phyloP scores from a whole-genome alignment of 1,140 invertebrate species.

The Anastatus disparis region DNA sequence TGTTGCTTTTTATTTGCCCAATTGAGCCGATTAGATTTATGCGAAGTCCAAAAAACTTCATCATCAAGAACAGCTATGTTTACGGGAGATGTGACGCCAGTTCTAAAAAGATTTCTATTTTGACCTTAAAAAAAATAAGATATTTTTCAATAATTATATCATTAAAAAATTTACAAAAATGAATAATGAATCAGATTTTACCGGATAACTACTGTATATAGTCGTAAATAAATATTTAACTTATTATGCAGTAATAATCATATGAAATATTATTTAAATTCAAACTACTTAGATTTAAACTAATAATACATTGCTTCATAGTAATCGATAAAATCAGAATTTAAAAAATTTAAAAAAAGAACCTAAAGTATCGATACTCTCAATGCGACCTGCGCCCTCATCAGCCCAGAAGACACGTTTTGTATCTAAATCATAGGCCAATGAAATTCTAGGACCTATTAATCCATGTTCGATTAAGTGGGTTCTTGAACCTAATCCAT shows the following conservation, averaged over 20 bases:
- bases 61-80: conserved; percentile 68
- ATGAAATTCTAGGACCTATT: conserved; percentile 64
- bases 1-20: conserved; percentile 70
- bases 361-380: conserved; percentile 69
- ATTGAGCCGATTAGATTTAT: conserved; percentile 58
- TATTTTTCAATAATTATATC: no score
- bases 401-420: conserved; percentile 71
- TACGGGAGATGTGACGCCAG: conserved; percentile 59
- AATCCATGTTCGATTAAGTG: conserved; percentile 67
- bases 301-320: no score
- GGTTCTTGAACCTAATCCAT: conserved; percentile 63
- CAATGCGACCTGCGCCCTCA: conserved; percentile 67
- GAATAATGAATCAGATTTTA: no score
- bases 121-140: conserved; percentile 46
- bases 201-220: no score
- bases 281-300: no score
- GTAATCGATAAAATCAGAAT: no score
- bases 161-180: no score
- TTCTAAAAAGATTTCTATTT: conserved; percentile 50
- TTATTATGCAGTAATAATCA: no score
- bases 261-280: no score
- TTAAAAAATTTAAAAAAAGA: no score
- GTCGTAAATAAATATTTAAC: no score
- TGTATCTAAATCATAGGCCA: conserved; percentile 68
- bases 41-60: conserved; percentile 67